Conservation (phyloP, 2,113 vertebrate genomes). For the Cyphomyrus plagiostoma region DNA sequence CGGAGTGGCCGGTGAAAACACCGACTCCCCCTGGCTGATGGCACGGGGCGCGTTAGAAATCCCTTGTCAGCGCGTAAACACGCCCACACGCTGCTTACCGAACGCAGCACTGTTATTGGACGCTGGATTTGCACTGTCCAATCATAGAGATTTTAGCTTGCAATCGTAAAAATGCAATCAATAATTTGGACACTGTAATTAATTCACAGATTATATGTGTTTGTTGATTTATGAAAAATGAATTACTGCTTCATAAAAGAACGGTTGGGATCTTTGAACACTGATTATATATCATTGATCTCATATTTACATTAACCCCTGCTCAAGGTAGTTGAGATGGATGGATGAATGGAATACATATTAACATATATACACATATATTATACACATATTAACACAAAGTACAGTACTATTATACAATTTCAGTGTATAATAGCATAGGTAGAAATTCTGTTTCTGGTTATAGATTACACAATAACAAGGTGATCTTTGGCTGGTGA, state of each 20-base stretch:
- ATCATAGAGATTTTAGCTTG: not conserved
- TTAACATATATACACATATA: not conserved
- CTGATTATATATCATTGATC: not conserved
- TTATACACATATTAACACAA: not conserved
- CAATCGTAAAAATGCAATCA: not conserved
- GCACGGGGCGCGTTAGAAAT: not conserved
- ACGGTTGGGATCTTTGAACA: not conserved
- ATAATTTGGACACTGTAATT: not conserved
- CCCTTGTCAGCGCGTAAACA: not conserved
- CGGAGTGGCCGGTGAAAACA: not conserved
- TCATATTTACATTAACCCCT: not conserved
- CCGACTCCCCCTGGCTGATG: not conserved
- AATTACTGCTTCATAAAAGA: not conserved
- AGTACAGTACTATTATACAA: too few relatives aligned
- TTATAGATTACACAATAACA: not conserved
- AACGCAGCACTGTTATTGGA: not conserved
- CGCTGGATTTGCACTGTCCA: not conserved
- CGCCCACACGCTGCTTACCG: not conserved
- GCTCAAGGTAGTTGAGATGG: not conserved
- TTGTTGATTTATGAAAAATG: not conserved
- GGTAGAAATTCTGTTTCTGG: not conserved
- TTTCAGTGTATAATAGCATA: not conserved
- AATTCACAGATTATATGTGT: not conserved
- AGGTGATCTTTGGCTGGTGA: too few relatives aligned
- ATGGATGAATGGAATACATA: not conserved